Evolutionary conservation across 2,113 vertebrate genomes (phyloP).

Genomic region (Hydrolagus affinis): DNA sequence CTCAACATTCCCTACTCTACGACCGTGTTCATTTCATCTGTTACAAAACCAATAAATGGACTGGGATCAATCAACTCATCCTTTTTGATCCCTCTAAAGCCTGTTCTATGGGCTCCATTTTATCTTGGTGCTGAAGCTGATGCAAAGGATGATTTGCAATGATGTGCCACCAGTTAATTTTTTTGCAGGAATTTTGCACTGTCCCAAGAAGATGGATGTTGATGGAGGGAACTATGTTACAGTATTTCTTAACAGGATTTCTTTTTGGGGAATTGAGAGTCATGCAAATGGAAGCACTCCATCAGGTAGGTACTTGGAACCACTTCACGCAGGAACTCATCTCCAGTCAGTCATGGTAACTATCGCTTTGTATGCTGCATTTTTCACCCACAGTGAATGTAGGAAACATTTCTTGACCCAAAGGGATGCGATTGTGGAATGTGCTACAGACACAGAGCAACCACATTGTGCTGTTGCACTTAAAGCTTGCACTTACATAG

Average conservation of each 20-base stretch:
- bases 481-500: too few species aligned
- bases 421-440: too few species aligned
- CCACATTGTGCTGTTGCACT: too few species aligned
- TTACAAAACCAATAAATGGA: neutral
- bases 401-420: too few species aligned
- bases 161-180: neutral
- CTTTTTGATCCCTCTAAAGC: neutral
- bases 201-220: neutral
- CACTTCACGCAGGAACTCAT: too few species aligned
- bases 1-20: neutral
- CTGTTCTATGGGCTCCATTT: neutral
- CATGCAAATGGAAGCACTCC: neutral
- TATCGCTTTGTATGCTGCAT: too few species aligned
- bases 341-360: too few species aligned
- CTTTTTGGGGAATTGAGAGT: neutral
- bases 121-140: neutral
- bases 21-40: neutral
- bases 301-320: too few species aligned
- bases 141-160: too few species aligned
- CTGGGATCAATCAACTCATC: neutral
- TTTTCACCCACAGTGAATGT: too few species aligned
- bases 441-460: too few species aligned
- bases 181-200: neutral
- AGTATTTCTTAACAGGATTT: neutral
- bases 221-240: neutral